Base-by-base conservation (phyloP, 2,888 invertebrate genomes). In the Cephus spinipes region DNA sequence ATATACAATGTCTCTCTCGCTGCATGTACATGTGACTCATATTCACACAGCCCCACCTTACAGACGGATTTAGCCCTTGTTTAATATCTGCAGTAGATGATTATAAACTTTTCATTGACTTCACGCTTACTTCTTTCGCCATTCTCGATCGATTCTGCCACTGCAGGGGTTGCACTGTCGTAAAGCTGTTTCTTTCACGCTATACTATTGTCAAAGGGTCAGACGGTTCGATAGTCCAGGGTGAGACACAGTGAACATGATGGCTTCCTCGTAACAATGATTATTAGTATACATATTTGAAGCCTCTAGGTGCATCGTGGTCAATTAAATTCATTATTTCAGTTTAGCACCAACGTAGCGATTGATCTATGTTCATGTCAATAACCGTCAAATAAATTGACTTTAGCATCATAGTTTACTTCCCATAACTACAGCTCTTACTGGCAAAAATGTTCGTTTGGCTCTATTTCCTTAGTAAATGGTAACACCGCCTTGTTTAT, bases 391-490 rank as follows among this genome's bases (percentile, higher is more conserved):
- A 23, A 55, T 55, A 55, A 55, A 55, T 55, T 15, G 55, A 55
- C 55, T 23, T 9, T 55, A 55, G 2, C 55, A 0, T 55, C 23
- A 23, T 55, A 55, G 55, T 23, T 55, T 55, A 55, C 23, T 55
- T 55, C 23, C 55, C 9, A 9, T 55, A 55, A 71, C 6, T 32
- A 15, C 4, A 15, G 71, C 12, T 71, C 9, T 71, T 12, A 23
- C 4, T 71, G 4, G 71, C 2, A 32, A 71, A 71, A 32, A 0
- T 33, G 0, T 71, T 71, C 71, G 71, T 71, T 71, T 71, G 71
- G 71, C 71, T 71, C 71, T 71, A 71, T n/a, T 71, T 71, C 31
- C 71, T 71, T 33, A 32, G 71, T n/a, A 71, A 71, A 71, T 31
- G 12, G 23, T 15, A 23, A 55, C 23, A 55, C 6, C 55, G 23